Percentiles rank a stretch among this genome's conserved stretches.
Evolutionary conservation across 2,797 vertebrate genomes (phyloP).

Genomic region (Gallinago nigripennis): DNA sequence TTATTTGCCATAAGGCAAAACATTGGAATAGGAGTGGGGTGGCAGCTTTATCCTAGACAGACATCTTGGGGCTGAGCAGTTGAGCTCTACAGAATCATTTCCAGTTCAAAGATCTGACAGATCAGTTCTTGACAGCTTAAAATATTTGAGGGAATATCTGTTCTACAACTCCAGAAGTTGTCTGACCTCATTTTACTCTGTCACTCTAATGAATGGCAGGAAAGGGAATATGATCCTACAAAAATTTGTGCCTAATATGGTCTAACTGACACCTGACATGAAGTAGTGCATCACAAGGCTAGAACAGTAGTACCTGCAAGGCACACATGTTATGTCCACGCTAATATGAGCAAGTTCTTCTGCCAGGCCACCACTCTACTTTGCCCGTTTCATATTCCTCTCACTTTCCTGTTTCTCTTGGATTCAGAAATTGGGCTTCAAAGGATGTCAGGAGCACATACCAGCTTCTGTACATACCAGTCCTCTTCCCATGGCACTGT

Average conservation of each 20-base stretch:
- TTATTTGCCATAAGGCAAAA: constrained; percentile 26
- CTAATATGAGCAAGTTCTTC: not conserved
- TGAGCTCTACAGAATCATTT: not conserved
- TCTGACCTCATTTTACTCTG: not conserved
- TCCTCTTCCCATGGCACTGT: not conserved
- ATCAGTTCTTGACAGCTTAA: not conserved
- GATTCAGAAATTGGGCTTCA: not conserved
- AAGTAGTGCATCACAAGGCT: not conserved
- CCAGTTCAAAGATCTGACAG: constrained; percentile 8
- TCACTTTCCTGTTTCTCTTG: not conserved
- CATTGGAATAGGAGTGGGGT: not conserved
- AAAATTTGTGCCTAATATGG: not conserved
- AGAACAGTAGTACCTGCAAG: not conserved
- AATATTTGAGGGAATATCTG: not conserved
- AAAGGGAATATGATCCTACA: not conserved
- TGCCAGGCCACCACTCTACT: not conserved
- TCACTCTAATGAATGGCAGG: not conserved
- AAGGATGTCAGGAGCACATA: not conserved
- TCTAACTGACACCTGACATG: not conserved
- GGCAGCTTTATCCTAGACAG: not conserved
- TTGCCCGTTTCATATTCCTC: not conserved
- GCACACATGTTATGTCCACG: fast-evolving
- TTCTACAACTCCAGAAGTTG: not conserved
- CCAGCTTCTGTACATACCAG: not conserved
- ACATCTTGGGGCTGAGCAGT: not conserved